Evolutionary conservation across 2,888 invertebrate genomes (phyloP), one percentile per base, ranked within the genome.

Genomic region (Altica lythri): DNA sequence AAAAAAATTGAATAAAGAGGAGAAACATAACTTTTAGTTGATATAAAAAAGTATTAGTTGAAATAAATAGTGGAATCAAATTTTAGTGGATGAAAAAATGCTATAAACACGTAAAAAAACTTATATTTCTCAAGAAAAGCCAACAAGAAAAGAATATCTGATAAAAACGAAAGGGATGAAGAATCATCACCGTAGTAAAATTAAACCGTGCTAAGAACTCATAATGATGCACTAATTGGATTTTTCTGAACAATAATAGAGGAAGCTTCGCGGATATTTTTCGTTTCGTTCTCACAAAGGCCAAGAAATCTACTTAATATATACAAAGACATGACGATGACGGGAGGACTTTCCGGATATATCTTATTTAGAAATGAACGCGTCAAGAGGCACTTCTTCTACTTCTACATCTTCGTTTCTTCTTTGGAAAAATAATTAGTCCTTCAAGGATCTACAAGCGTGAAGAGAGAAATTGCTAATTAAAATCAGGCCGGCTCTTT

Each of bases 261-360:
- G 49, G 52, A 9, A 48, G 52, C 58, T 50, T 22, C 43, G 35
- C 53, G 50, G 50, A 47, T 47, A 47, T 55, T 52, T 57, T 43
- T 55, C 48, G 47, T 51, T 60, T 48, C 55, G 49, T 57, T 45
- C 42, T 17, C 46, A 55, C 52, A 55, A 61, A 57, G 51, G 44
- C 45, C 49, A 54, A 59, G 61, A 59, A 61, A 63, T 63, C 60
- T 61, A 54, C 57, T 57, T 62, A 62, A 60, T 55, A 53, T 60
- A 61, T 61, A 61, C 61, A 63, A 59, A 63, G 59, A 55, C 59
- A 57, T 8, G 55, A n/a, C n/a, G n/a, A n/a, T n/a, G 57, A 51
- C 49, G 37, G 44, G 40, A 60, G 53, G 45, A 57, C 34, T 49
- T 52, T 58, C 47, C 30, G 47, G 45, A 49, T 55, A 48, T 47